Evolutionary conservation across 2,113 vertebrate species (phyloP), one percentile per base, ranked within the genome.

Genomic region (Archocentrus centrarchus): DNA sequence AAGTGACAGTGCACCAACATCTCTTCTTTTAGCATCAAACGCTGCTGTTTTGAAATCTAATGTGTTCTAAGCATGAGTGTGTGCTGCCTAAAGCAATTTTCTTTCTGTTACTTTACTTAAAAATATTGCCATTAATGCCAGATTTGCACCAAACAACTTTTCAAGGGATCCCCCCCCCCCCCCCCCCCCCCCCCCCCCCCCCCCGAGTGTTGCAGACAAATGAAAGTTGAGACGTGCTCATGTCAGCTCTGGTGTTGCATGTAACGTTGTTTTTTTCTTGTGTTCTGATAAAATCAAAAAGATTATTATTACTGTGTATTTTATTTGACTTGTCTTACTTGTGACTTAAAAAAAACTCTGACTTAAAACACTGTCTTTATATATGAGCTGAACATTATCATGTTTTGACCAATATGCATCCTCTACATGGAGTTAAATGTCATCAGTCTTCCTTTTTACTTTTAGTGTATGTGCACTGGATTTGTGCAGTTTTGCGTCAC

Each of bases 401-500:
- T 39, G 62, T 44, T 68, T 68, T 68, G 22, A 47, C 64, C 64
- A 47, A 13, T 68, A 14, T 47, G 44, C 11, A 47, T 14, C 13
- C 44, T 14, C 44, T 47, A 44, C 3, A 13, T 1, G 41, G 11
- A 44, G 41, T 11, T 44, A 13, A 11, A 11, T 50, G 13, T 50
- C 44, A 50, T 50, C 13, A 50, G 11, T 50, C 15, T 50, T 50
- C 47, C 4, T 27, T 53, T 53, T 44, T 2, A 1, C 3, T 77
- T 44, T 75, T 64, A 61, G 22, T 70, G 44, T 37, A 53, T 80
- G 47, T 59, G 24, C 39, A 1, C 24, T 86, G 47, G 13, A 86
- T 82, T 64, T 90, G 14, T 86, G 79, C 83, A 91, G 79, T 86
- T 83, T 57, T 64, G 60, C 66, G 35, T 82, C 44, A 22, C 47